phyloP scores from a whole-genome alignment of 2,797 vertebrate genomes.

The Sebastes cheni region DNA sequence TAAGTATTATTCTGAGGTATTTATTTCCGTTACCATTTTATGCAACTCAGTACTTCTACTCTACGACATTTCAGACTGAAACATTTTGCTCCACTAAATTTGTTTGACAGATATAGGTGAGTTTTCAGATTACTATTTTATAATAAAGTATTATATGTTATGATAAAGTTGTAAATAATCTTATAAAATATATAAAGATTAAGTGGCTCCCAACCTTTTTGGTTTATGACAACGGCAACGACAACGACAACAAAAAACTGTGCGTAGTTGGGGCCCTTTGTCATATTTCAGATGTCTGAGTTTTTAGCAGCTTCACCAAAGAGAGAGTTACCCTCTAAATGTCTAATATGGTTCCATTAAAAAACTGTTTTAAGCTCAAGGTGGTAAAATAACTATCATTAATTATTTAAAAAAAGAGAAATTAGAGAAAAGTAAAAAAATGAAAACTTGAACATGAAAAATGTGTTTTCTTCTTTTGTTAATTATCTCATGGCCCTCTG shows the following conservation, averaged over 20 bases:
- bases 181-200: not conserved
- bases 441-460: too few species aligned
- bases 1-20: too few species aligned
- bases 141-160: not conserved
- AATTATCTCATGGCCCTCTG: not conserved
- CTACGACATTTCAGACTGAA: not conserved
- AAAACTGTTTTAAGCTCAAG: too few species aligned
- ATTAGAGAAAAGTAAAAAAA: too few species aligned
- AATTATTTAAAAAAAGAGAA: too few species aligned
- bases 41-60: too few species aligned
- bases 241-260: not conserved
- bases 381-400: too few species aligned
- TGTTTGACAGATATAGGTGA: not conserved
- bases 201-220: not conserved
- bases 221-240: not conserved
- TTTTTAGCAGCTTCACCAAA: not conserved
- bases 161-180: not conserved
- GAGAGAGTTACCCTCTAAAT: not conserved
- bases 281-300: not conserved
- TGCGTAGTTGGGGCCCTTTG: not conserved
- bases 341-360: not conserved
- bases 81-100: not conserved
- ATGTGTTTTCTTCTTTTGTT: not conserved
- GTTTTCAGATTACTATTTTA: not conserved
- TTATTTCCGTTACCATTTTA: not conserved